These are phyloP conservation scores for Bergia sp. DNA, from an alignment of 92 coral and sea anemone species.

Conservation along the genomic window DNA sequence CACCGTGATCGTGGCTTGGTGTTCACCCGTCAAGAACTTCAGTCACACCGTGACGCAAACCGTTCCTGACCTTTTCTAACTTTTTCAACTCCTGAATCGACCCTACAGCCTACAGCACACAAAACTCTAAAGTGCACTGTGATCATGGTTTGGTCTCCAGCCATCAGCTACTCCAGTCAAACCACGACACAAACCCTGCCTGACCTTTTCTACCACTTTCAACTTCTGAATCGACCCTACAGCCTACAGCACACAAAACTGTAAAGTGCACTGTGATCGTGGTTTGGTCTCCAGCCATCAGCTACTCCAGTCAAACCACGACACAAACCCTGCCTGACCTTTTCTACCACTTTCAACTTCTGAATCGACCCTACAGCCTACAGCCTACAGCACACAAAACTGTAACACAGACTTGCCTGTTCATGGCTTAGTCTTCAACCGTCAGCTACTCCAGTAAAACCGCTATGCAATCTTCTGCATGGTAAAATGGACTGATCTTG, in stretches of 20 bases:
- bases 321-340: neutral
- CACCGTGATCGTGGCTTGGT: too few relatives aligned
- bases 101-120: neutral
- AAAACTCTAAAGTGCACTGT: neutral
- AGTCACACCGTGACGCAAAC: neutral
- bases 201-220: neutral
- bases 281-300: neutral
- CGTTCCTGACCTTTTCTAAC: neutral
- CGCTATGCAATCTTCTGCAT: neutral
- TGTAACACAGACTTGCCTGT: too few relatives aligned
- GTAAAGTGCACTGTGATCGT: neutral
- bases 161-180: too few relatives aligned
- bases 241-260: neutral
- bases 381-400: neutral
- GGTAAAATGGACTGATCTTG: neutral
- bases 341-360: neutral
- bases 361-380: neutral
- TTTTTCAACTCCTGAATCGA: neutral
- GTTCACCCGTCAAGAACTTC: too few relatives aligned
- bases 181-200: neutral
- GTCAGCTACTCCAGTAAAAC: neutral
- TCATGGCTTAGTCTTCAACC: neutral
- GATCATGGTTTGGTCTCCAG: neutral
- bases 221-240: neutral
- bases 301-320: too few relatives aligned